Evolutionary conservation across 2,113 vertebrate genomes (phyloP).

Genomic region (Galemys pyrenaicus): DNA sequence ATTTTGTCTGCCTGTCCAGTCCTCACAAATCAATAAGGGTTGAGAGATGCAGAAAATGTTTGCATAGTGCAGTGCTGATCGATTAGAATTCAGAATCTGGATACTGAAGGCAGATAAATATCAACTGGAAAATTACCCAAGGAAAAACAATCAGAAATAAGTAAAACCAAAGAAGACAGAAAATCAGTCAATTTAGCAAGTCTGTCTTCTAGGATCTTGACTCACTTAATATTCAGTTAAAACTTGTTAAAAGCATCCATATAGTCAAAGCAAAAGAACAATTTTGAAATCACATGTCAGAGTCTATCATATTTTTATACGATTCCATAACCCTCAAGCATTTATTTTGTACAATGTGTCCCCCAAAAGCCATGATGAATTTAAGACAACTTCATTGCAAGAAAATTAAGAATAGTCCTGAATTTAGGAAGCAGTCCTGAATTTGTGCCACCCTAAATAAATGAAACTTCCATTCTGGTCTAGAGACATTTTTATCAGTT

Average conservation of each 20-base stretch:
- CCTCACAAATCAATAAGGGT: not conserved
- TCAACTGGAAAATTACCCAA: not conserved
- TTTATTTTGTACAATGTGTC: not conserved
- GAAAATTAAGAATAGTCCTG: constrained; percentile 36
- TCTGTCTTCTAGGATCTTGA: not conserved
- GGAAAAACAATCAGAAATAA: not conserved
- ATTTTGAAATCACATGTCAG: constrained; percentile 65
- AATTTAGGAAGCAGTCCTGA: constrained; percentile 14
- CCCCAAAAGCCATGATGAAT: not conserved
- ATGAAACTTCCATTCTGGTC: constrained; percentile 44
- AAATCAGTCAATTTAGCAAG: constrained; percentile 44
- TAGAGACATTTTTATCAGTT: constrained; percentile 3
- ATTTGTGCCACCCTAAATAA: not conserved
- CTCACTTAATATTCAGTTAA: not conserved
- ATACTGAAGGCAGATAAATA: not conserved
- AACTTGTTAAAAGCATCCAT: not conserved
- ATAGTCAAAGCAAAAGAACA: not conserved
- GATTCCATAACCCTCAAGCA: not conserved
- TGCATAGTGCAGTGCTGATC: not conserved
- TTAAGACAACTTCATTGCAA: not conserved
- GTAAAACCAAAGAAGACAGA: not conserved
- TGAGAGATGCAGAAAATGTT: not conserved
- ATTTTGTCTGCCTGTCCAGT: not conserved
- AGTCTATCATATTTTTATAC: not conserved
- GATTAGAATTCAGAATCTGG: constrained; percentile 7